Percentiles rank a stretch among this genome's conserved stretches.
These are phyloP conservation scores for Leucophenga montana DNA, from an alignment of 2,888 invertebrate species.

Conservation along the genomic window DNA sequence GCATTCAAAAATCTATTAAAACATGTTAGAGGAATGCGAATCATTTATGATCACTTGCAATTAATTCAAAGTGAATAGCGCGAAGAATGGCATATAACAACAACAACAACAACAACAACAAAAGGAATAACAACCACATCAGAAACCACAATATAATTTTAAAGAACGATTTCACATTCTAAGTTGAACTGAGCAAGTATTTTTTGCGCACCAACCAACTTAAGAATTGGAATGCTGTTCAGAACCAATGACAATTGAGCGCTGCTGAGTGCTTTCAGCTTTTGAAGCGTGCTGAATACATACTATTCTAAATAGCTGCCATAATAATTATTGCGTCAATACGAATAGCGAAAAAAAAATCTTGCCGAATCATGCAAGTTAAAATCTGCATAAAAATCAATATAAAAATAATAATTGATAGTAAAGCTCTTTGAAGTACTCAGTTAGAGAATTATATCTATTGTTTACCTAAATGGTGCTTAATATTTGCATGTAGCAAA, in stretches of 20 bases:
- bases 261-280: not conserved
- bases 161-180: too few species aligned
- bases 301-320: not conserved
- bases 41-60: not conserved
- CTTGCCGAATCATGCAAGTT: not conserved
- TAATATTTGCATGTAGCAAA: too few species aligned
- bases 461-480: too few species aligned
- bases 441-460: too few species aligned
- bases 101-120: conserved; percentile 7
- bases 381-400: too few species aligned
- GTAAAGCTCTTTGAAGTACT: not conserved
- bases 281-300: not conserved
- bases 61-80: not conserved
- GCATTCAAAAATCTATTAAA: not conserved
- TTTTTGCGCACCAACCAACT: conserved; percentile 2
- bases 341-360: not conserved
- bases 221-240: not conserved
- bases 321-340: not conserved
- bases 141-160: too few species aligned
- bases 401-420: too few species aligned
- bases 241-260: not conserved
- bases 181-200: not conserved
- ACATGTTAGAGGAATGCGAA: not conserved
- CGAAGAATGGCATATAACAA: too few species aligned
- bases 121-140: not conserved